phyloP scores from a whole-genome alignment of 2,888 invertebrate genomes.

The Celastrina argiolus region DNA sequence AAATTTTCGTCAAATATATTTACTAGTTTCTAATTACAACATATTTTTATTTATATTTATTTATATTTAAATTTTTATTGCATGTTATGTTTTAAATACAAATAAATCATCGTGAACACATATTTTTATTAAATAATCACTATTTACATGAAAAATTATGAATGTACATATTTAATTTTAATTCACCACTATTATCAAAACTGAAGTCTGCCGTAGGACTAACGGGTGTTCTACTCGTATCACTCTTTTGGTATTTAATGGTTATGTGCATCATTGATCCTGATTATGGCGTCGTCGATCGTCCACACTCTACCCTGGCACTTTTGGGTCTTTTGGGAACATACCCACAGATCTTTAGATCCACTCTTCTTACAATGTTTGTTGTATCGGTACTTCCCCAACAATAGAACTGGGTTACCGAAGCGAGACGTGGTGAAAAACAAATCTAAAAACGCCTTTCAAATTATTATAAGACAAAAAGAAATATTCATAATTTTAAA shows the following conservation, averaged over 20 bases:
- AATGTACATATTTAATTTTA: no score
- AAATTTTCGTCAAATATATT: neutral
- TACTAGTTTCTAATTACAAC: no score
- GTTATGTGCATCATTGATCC: slow-evolving; percentile 30
- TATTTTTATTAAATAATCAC: no score
- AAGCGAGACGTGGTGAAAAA: slow-evolving; percentile 32
- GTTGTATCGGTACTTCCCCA: slow-evolving; percentile 43
- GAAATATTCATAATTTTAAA: no score
- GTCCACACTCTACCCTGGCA: slow-evolving; percentile 43
- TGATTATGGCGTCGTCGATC: slow-evolving; percentile 33
- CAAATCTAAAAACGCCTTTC: slow-evolving; percentile 25
- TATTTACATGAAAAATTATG: no score
- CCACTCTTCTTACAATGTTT: slow-evolving; percentile 41
- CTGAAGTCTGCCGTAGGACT: no score
- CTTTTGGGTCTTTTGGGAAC: slow-evolving; percentile 33
- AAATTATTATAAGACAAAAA: no score
- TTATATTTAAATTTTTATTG: no score
- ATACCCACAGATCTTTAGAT: slow-evolving; percentile 41
- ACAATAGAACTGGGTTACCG: slow-evolving; percentile 34
- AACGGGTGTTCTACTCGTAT: neutral
- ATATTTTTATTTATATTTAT: no score
- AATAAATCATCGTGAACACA: no score
- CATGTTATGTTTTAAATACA: no score
- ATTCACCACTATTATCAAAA: no score
- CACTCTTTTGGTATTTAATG: slow-evolving; percentile 24